Evolutionary conservation across 2,888 invertebrate species (phyloP), one percentile per base, ranked within the genome.

Genomic region (Ormyrus nitidulus): DNA sequence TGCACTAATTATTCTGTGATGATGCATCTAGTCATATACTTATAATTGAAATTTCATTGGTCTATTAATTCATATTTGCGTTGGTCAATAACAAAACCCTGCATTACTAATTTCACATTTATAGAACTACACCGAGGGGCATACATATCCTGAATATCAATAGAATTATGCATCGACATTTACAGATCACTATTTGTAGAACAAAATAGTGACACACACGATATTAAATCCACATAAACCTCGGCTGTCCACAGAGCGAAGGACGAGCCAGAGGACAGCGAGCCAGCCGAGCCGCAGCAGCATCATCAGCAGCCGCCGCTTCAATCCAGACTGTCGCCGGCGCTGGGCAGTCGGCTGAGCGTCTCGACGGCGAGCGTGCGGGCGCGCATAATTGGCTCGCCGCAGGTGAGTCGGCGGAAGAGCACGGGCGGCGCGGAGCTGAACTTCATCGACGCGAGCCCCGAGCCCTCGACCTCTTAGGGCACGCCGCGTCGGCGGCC

Each of bases 401-500:
- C 89, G 1, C 83, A 83, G 34, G 83, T 82, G 10, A 85, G 83
- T 70, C 83, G 85, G 75, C 84, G 84, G 70, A 53, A 48, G 34
- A 81, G 84, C n/a, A 71, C 70, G n/a, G 65, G 49, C 48, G 11
- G 87, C 49, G 85, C 86, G 68, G 89, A 89, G 76, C 86, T 89
- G 79, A 89, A 89, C 83, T 89, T 85, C 83, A 89, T 89, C 83
- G 89, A 89, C 76, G 89, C 89, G 6, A 89, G 89, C 82, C 89
- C 89, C 8, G 89, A 88, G 81, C 86, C 88, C 62, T 88, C 88
- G 46, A 88, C 87, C 48, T 89, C 89, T 74, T 89, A 88, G 80
- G 77, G 70, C 59, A 70, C 53, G 51, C 59, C 62, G 56, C 53
- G 51, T 19, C 13, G 53, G 10, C 11, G 10, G 71, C 65, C 51